phyloP scores from a whole-genome alignment of 2,888 invertebrate genomes.

The Melangyna quadrimaculata region DNA sequence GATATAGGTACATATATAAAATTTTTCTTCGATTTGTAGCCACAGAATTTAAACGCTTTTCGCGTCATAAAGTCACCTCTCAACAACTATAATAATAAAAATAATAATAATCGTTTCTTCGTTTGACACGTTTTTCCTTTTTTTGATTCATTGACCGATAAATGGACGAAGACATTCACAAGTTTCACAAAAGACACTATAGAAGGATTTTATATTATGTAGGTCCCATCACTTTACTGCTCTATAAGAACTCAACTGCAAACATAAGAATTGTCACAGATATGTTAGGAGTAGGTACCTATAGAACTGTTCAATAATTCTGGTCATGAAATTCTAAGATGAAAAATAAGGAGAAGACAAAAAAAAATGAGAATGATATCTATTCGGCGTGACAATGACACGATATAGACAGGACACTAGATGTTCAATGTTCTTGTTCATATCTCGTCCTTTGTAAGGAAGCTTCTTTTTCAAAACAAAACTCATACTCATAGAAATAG shows the following conservation, averaged over 20 bases:
- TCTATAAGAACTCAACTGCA: neutral
- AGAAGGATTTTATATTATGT: too few species aligned
- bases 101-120: neutral
- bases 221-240: neutral
- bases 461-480: too few species aligned
- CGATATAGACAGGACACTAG: constrained; percentile 37
- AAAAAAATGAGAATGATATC: constrained; percentile 34
- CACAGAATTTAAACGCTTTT: neutral
- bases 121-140: constrained; percentile 48
- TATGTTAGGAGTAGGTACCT: too few species aligned
- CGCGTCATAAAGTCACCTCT: neutral
- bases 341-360: neutral
- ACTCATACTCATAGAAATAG: neutral
- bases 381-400: constrained; percentile 46
- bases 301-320: constrained; percentile 44
- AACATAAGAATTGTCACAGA: neutral
- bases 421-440: too few species aligned
- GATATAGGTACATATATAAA: too few species aligned
- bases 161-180: constrained; percentile 31
- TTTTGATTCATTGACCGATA: constrained; percentile 61
- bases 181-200: constrained; percentile 14
- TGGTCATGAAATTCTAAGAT: constrained; percentile 30
- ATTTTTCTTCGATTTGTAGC: neutral
- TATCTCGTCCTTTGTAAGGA: too few species aligned
- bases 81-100: too few species aligned